Percentiles rank a stretch among this genome's conserved stretches.
Evolutionary conservation across 1,140 invertebrate genomes (phyloP).

Genomic region (Coenobita brevimanus): DNA sequence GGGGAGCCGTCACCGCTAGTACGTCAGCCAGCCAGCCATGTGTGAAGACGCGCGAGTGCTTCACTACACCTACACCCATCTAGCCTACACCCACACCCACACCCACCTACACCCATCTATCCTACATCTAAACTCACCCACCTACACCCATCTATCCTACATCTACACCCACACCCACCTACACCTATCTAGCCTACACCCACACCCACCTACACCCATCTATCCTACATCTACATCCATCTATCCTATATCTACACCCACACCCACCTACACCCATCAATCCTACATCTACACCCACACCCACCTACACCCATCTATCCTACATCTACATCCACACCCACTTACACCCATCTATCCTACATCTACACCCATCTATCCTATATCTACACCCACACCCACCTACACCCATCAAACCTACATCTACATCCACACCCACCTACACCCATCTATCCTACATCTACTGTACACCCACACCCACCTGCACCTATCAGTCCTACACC

Average conservation of each 20-base stretch:
- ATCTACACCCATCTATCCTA: too few relatives aligned
- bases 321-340: too few relatives aligned
- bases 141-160: neutral
- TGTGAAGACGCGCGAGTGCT: slow-evolving; percentile 42
- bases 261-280: too few relatives aligned
- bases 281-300: too few relatives aligned
- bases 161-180: neutral
- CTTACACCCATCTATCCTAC: too few relatives aligned
- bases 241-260: neutral
- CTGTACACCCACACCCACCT: too few relatives aligned
- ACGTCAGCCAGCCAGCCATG: slow-evolving; percentile 41
- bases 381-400: too few relatives aligned
- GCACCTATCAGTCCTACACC: too few relatives aligned
- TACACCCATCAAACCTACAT: too few relatives aligned
- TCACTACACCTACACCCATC: slow-evolving; percentile 16
- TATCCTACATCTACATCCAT: neutral
- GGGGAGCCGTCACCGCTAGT: slow-evolving; percentile 37
- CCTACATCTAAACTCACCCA: neutral
- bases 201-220: neutral
- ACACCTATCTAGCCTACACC: neutral
- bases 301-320: too few relatives aligned
- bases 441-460: too few relatives aligned
- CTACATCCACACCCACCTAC: too few relatives aligned
- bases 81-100: neutral
- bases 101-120: neutral